Percentiles rank a stretch among this genome's conserved stretches.
Conservation (phyloP, 1,140 invertebrate species). For the Gonioctena quinquepunctata region DNA sequence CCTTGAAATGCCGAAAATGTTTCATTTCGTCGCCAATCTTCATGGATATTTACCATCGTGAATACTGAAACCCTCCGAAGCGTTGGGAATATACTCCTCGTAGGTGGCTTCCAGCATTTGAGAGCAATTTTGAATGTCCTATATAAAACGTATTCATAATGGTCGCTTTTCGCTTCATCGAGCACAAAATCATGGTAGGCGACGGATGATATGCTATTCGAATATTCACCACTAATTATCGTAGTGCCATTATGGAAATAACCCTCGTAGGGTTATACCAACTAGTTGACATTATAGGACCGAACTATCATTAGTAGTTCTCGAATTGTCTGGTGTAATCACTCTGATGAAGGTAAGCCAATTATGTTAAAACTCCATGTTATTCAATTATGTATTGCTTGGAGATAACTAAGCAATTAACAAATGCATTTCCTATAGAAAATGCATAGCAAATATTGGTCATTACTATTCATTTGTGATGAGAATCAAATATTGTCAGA, state of each 20-base stretch:
- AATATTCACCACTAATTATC: conserved; percentile 61
- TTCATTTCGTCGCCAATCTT: no score
- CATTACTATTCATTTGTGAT: no score
- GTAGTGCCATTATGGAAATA: conserved; percentile 55
- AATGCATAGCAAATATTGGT: no score
- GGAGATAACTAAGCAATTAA: not conserved
- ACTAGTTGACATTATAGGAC: conserved; percentile 27
- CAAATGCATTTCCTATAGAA: not conserved
- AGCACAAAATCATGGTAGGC: conserved; percentile 70
- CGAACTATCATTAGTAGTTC: conserved; percentile 36
- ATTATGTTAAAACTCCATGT: conserved; percentile 30
- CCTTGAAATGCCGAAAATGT: no score
- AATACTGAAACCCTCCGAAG: no score
- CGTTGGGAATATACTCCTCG: no score
- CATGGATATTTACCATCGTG: no score
- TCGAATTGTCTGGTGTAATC: conserved; percentile 39
- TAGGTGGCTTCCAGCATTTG: no score
- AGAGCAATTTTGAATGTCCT: no score
- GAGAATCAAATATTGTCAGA: no score
- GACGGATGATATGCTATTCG: conserved; percentile 68
- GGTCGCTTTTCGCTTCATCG: conserved; percentile 56
- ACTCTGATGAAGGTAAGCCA: conserved; percentile 37
- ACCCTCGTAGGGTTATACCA: conserved; percentile 28
- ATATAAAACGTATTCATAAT: no score
- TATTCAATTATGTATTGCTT: not conserved